These are phyloP conservation scores for Myathropa florea DNA, from an alignment of 2,888 invertebrate species.

Conservation along the genomic window DNA sequence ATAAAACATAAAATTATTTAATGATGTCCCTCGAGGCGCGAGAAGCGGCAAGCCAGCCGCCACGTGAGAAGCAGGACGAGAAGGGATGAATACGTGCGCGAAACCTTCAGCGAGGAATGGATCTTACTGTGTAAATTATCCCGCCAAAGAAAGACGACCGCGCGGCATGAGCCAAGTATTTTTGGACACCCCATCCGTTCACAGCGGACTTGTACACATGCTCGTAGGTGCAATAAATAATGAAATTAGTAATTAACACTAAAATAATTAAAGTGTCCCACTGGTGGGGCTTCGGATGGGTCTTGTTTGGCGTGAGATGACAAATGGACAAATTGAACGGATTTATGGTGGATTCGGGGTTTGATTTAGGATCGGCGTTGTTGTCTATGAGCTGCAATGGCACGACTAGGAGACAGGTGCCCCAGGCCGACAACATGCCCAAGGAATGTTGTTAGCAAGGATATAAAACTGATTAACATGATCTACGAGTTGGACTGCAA, in stretches of 20 bases:
- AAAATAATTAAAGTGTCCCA: conserved; percentile 67
- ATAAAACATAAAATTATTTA: conserved; percentile 12
- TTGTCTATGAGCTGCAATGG: neutral
- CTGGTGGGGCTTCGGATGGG: conserved; percentile 15
- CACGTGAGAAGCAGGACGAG: conserved; percentile 33
- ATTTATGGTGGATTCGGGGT: conserved; percentile 55
- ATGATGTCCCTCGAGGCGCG: conserved; percentile 53
- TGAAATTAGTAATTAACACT: conserved; percentile 69
- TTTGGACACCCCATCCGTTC: conserved; percentile 57
- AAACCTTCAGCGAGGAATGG: conserved; percentile 36
- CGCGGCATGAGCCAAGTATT: conserved; percentile 56
- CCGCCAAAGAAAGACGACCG: conserved; percentile 19
- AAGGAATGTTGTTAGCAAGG: neutral
- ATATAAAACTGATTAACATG: neutral
- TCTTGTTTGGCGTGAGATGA: conserved; percentile 50
- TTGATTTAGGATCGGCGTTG: conserved; percentile 43
- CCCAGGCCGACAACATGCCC: neutral
- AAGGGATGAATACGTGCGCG: conserved; percentile 4
- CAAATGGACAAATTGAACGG: conserved; percentile 68
- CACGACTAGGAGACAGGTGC: neutral
- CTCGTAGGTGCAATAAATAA: conserved; percentile 56
- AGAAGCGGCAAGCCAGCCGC: conserved; percentile 5
- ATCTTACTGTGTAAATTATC: neutral
- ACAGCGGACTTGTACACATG: neutral
- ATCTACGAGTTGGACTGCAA: neutral